phyloP scores from a whole-genome alignment of 2,797 vertebrate species.

The Tenualosa thibaudeaui region DNA sequence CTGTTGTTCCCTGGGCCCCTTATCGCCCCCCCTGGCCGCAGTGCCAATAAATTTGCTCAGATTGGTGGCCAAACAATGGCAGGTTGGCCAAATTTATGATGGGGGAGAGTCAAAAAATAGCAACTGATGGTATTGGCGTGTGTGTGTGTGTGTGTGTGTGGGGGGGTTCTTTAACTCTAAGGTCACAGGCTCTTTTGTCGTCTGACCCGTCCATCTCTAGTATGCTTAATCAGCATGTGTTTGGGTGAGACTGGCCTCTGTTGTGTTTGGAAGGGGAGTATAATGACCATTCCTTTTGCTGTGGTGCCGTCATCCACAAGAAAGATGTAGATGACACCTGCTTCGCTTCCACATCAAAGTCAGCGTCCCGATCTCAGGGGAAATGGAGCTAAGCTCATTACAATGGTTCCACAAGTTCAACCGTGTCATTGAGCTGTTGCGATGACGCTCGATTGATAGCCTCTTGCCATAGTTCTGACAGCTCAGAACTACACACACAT shows the following conservation, averaged over 20 bases:
- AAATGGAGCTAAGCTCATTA: constrained; percentile 16
- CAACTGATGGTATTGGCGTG: not conserved
- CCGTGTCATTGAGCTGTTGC: not conserved
- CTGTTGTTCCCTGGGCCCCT: constrained; percentile 48
- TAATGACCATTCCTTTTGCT: not conserved
- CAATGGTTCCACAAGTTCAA: not conserved
- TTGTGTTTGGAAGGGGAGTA: not conserved
- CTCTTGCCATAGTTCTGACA: not conserved
- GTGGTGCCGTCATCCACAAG: not conserved
- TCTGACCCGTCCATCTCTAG: constrained; percentile 6
- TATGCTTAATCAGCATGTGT: not conserved
- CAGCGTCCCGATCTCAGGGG: not conserved
- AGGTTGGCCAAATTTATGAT: constrained; percentile 38
- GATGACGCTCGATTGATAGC: constrained; percentile 10
- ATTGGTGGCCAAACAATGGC: constrained; percentile 32
- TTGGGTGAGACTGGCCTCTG: not conserved
- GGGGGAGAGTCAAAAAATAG: constrained; percentile 21
- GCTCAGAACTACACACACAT: not conserved
- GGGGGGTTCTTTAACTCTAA: not conserved
- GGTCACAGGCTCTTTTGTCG: constrained; percentile 11
- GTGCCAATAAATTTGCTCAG: constrained; percentile 41
- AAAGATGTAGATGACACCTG: constrained; percentile 20
- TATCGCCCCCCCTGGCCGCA: constrained; percentile 32
- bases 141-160: not conserved
- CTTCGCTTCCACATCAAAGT: constrained; percentile 4